Evolutionary conservation across 2,113 vertebrate genomes (phyloP).

Genomic region (Bos indicus): DNA sequence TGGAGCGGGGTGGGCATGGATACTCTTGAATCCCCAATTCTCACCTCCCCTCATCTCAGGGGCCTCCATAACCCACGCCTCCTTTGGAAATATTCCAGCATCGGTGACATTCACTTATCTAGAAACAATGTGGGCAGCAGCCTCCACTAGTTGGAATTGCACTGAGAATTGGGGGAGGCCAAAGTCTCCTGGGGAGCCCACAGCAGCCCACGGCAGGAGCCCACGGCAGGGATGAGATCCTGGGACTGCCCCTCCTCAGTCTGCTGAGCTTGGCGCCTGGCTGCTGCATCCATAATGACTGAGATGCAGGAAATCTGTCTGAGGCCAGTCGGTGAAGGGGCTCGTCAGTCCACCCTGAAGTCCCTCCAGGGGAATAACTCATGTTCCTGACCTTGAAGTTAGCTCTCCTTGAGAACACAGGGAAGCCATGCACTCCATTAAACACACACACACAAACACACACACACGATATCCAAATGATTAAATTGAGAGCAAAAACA

Average conservation of each 20-base stretch:
- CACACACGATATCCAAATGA: neutral
- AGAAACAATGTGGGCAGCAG: neutral
- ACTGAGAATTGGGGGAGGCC: neutral
- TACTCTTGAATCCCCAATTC: neutral
- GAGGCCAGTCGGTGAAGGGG: neutral
- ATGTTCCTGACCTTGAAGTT: neutral
- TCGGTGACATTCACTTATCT: neutral
- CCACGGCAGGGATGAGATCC: neutral
- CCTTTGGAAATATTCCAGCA: neutral
- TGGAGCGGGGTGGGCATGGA: neutral
- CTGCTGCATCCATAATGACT: neutral
- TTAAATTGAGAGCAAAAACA: neutral
- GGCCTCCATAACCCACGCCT: neutral
- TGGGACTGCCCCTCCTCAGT: neutral
- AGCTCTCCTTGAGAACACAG: neutral
- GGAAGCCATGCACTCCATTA: neutral
- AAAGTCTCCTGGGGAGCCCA: neutral
- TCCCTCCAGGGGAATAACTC: neutral
- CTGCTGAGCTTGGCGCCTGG: neutral
- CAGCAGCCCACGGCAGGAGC: neutral
- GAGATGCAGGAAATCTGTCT: neutral
- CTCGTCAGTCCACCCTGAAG: fast-evolving
- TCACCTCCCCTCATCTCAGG: neutral
- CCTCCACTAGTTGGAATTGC: neutral
- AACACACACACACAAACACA: neutral